Evolutionary conservation across 2,113 vertebrate genomes (phyloP).

Genomic region (Zosterops lateralis): DNA sequence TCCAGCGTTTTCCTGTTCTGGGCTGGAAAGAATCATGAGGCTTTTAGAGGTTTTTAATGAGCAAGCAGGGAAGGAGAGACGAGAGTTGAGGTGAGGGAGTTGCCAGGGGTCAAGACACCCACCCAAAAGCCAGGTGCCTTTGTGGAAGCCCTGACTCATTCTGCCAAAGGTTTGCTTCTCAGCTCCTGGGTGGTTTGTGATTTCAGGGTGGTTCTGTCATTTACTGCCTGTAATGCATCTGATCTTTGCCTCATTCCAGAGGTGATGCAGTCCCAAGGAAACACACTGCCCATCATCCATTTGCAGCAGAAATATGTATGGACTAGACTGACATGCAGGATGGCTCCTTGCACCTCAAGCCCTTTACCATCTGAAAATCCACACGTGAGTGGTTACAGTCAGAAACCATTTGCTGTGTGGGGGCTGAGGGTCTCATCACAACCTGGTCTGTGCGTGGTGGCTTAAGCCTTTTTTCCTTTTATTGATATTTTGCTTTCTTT

Average conservation of each 20-base stretch:
- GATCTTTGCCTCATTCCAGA: neutral
- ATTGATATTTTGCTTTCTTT: neutral
- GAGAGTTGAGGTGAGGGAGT: neutral
- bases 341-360: neutral
- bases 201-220: constrained; percentile 8
- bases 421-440: neutral
- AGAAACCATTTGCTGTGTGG: neutral
- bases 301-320: neutral
- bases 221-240: neutral
- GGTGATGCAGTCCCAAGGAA: neutral
- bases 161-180: neutral
- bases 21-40: neutral
- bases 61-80: neutral
- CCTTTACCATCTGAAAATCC: neutral
- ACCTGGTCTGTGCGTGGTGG: rapidly evolving
- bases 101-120: neutral
- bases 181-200: neutral
- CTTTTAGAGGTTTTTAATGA: constrained; percentile 20
- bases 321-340: neutral
- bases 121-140: neutral
- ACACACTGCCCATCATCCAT: neutral
- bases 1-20: constrained; percentile 14
- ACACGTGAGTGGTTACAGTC: neutral
- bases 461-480: neutral
- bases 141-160: neutral